Evolutionary conservation across 2,888 invertebrate genomes (phyloP).

Genomic region (Dryococelus australis): DNA sequence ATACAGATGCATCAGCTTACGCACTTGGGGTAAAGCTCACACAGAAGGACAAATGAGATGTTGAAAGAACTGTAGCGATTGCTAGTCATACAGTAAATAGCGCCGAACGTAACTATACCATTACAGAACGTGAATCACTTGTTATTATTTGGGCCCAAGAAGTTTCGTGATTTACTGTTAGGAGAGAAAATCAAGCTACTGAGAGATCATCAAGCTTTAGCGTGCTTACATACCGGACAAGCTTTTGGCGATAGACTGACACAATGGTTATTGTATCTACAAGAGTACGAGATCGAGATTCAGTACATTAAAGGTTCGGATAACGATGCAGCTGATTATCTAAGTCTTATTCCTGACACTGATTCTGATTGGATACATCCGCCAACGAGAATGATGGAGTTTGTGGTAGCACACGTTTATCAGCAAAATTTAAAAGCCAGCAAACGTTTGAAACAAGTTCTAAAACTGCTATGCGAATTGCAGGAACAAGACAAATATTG

Average conservation of each 20-base stretch:
- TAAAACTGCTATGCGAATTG: too few relatives aligned
- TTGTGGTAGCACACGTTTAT: too few relatives aligned
- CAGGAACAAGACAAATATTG: too few relatives aligned
- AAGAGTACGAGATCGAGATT: background rate
- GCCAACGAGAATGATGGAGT: too few relatives aligned
- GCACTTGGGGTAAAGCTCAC: background rate
- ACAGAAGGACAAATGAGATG: background rate
- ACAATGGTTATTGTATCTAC: background rate
- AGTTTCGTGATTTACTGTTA: background rate
- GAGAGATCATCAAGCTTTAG: background rate
- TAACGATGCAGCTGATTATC: background rate
- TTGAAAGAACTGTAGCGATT: background rate
- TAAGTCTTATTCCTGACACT: background rate
- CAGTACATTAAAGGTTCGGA: background rate
- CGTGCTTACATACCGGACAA: background rate
- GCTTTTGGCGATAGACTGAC: background rate
- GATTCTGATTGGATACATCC: too few relatives aligned
- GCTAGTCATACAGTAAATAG: background rate
- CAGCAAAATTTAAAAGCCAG: too few relatives aligned
- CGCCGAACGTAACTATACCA: background rate
- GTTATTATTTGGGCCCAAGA: background rate
- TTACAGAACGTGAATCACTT: background rate
- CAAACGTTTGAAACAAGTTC: too few relatives aligned
- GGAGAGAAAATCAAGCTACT: background rate
- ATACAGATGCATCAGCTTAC: background rate